Conservation (phyloP, 2,888 invertebrate genomes). For the Lingula anatina region DNA sequence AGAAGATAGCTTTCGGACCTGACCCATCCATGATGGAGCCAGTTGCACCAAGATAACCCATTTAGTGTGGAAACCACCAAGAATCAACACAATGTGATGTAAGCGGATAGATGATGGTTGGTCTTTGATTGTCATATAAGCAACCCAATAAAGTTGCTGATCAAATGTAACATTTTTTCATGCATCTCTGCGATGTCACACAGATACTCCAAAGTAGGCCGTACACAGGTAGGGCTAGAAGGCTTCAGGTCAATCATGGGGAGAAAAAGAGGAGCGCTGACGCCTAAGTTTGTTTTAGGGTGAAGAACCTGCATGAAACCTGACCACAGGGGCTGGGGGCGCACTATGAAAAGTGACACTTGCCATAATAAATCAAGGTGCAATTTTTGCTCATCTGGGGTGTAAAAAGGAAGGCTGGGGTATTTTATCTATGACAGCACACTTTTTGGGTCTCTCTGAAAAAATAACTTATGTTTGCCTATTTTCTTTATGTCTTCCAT, state of each 20-base stretch:
- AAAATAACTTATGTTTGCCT: too few relatives aligned
- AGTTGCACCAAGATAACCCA: conserved; percentile 17
- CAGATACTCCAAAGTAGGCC: too few relatives aligned
- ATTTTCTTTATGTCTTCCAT: not conserved
- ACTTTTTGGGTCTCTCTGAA: too few relatives aligned
- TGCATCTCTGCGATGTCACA: conserved; percentile 6
- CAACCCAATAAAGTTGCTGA: conserved; percentile 12
- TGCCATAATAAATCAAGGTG: too few relatives aligned
- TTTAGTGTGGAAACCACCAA: conserved; percentile 11
- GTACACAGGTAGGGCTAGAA: not conserved
- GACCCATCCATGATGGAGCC: conserved; percentile 15
- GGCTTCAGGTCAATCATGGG: conserved; percentile 14
- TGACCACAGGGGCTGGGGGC: conserved; percentile 3
- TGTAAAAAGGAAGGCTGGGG: too few relatives aligned
- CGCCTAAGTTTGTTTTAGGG: conserved; percentile 7
- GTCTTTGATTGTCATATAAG: too few relatives aligned
- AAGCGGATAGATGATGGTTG: not conserved
- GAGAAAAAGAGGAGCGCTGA: conserved; percentile 7
- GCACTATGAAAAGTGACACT: too few relatives aligned
- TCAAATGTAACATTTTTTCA: conserved; percentile 12
- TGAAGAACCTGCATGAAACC: conserved; percentile 8
- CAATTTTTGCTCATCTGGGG: too few relatives aligned
- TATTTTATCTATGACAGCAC: too few relatives aligned
- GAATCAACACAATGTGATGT: conserved; percentile 3
- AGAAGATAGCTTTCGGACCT: conserved; percentile 15